Conservation (phyloP, 2,888 invertebrate genomes). For the Acanthococcus lagerstroemiae region DNA sequence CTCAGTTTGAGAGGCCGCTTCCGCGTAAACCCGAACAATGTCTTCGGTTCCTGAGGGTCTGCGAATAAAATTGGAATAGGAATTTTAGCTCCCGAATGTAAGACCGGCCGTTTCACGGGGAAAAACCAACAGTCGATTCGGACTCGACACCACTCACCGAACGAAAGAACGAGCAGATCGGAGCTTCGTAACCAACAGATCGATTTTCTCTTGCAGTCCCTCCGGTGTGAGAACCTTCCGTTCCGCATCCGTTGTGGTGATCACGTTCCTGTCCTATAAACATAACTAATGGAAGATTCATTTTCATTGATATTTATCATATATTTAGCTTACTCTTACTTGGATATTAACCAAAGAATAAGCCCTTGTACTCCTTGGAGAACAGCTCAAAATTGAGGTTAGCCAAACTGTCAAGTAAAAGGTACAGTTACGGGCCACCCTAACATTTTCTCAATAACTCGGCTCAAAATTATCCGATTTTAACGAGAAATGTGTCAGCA, state of each 20-base stretch:
- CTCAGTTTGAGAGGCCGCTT: conserved; percentile 64
- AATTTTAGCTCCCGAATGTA: neutral
- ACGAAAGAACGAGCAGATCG: conserved; percentile 75
- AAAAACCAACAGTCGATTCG: neutral
- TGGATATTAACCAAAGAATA: no score
- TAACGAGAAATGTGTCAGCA: no score
- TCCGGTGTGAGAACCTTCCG: conserved; percentile 60
- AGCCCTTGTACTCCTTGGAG: no score
- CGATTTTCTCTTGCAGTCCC: conserved; percentile 72
- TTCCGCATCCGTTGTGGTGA: conserved; percentile 32
- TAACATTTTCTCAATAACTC: no score
- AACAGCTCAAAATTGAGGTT: no score
- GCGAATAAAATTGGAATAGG: conserved; percentile 36
- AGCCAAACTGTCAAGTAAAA: no score
- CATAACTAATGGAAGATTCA: no score
- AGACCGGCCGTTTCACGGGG: neutral
- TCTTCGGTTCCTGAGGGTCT: conserved; percentile 97
- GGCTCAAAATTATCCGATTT: no score
- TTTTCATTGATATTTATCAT: no score
- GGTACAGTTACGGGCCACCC: no score
- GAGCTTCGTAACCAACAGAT: conserved; percentile 58
- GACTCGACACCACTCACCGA: conserved; percentile 45
- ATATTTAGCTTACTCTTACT: no score
- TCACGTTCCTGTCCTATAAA: conserved; percentile 58
- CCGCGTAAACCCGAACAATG: conserved; percentile 89